A percentile compares a stretch with the other conserved stretches of the same genome.
phyloP scores from a whole-genome alignment of 2,113 vertebrate species.

The Regulus satrapa region DNA sequence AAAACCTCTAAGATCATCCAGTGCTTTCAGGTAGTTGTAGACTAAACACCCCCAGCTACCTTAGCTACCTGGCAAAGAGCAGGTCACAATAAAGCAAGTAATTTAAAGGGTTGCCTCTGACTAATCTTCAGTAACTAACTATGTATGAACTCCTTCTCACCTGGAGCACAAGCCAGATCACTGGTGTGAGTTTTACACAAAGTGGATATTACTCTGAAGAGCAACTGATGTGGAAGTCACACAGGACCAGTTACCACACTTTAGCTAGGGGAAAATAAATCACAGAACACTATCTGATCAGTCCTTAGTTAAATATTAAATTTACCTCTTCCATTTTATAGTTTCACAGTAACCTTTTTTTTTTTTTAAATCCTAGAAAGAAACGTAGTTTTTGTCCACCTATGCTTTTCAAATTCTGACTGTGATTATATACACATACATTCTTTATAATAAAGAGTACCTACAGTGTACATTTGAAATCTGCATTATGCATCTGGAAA shows the following conservation, averaged over 20 bases:
- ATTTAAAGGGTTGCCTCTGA: background rate
- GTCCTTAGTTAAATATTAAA: background rate
- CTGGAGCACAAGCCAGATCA: background rate
- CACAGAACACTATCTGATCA: background rate
- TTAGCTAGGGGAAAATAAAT: background rate
- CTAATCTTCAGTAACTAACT: background rate
- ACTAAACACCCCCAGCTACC: background rate
- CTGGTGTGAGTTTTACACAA: background rate
- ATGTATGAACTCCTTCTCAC: background rate
- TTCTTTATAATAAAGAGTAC: background rate
- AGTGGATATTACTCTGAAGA: background rate
- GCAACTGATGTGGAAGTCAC: background rate
- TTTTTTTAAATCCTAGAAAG: background rate
- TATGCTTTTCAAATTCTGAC: background rate
- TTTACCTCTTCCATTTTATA: background rate
- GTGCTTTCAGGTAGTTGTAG: background rate
- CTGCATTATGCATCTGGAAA: constrained; percentile 10
- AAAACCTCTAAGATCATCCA: background rate
- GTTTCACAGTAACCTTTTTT: background rate
- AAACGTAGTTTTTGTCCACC: background rate
- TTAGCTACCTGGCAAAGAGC: background rate
- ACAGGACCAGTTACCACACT: background rate
- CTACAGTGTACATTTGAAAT: constrained; percentile 13
- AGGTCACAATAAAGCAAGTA: background rate
- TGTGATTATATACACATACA: background rate